These are phyloP conservation scores for Hyphantria cunea DNA, from an alignment of 1,140 invertebrate species.

Conservation along the genomic window DNA sequence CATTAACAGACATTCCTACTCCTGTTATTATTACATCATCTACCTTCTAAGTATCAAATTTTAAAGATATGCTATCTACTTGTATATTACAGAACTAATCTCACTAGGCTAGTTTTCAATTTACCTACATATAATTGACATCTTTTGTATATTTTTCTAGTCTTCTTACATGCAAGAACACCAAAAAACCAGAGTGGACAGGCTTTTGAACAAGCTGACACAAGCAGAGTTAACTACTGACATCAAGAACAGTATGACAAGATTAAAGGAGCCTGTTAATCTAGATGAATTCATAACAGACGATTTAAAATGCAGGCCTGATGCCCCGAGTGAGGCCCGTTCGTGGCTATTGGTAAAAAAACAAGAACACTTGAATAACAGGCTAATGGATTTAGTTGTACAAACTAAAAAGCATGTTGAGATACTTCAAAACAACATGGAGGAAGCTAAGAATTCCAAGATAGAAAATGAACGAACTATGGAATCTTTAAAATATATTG, in stretches of 20 bases:
- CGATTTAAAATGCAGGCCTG: slow-evolving; percentile 52
- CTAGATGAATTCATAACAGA: slow-evolving; percentile 56
- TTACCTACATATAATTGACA: neutral
- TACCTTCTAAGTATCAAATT: no score
- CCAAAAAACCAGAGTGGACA: slow-evolving; percentile 46
- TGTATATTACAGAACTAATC: no score
- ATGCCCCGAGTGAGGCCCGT: slow-evolving; percentile 52
- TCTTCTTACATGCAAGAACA: neutral
- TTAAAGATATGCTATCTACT: no score
- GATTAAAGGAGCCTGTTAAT: slow-evolving; percentile 56
- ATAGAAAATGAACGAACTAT: slow-evolving; percentile 56
- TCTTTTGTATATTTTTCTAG: slow-evolving; percentile 1
- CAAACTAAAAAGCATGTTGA: slow-evolving; percentile 62
- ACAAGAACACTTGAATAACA: slow-evolving; percentile 64
- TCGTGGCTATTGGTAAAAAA: slow-evolving; percentile 70
- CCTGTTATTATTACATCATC: no score
- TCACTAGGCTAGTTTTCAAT: neutral
- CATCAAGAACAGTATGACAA: slow-evolving; percentile 50
- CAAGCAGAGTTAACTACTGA: slow-evolving; percentile 55
- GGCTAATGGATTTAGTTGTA: slow-evolving; percentile 46
- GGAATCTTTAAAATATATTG: slow-evolving; percentile 66
- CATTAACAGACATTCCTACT: no score
- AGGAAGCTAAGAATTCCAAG: slow-evolving; percentile 43
- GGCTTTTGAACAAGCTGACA: slow-evolving; percentile 48
- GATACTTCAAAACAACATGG: slow-evolving; percentile 53